Evolutionary conservation across 2,797 vertebrate species (phyloP), one percentile per base, ranked within the genome.

Genomic region (Clarias pachynema): DNA sequence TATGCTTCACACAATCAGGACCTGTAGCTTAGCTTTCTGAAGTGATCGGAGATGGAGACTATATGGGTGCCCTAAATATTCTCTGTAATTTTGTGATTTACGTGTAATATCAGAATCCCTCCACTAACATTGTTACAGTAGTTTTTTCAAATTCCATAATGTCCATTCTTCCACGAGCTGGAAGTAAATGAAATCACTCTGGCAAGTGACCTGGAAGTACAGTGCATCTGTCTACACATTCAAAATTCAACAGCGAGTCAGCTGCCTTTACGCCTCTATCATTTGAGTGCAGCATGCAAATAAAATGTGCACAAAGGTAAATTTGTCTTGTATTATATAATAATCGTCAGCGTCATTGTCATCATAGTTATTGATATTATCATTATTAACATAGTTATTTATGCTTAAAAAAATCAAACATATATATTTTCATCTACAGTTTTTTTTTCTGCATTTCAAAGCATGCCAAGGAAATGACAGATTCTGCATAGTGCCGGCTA

Each of bases 401-500:
- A 84, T 90, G 92, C 86, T 86, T 91, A 91, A 53, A 75, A 81
- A 86, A 87, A 90, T 90, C 83, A 88, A 82, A 34, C 53, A 86
- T 68, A 44, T 63, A 44, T 89, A 90, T 91, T 94, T 92, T 94
- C 89, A 88, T 95, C 93, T 96, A 95, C 93, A 94, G 89, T 94
- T 89, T 86, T 83, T 86, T n/a, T 87, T 89, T 95, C 90, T 95
- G 95, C 95, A 96, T 95, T 94, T 96, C 94, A 94, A 94, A 96
- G 94, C 95, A 96, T 96, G 95, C 95, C 94, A 94, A 94, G 94
- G 88, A 93, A 92, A 91, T 86, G 85, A 86, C 82, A 84, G 90
- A 91, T 93, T 94, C 94, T 96, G 95, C 95, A 96, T 96, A 96
- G 95, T 95, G 94, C 93, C 92, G 94, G 94, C 95, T 96, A 95